Evolutionary conservation across 2,797 vertebrate genomes (phyloP), one percentile per base, ranked within the genome.

Genomic region (Kryptolebias ocellatus): DNA sequence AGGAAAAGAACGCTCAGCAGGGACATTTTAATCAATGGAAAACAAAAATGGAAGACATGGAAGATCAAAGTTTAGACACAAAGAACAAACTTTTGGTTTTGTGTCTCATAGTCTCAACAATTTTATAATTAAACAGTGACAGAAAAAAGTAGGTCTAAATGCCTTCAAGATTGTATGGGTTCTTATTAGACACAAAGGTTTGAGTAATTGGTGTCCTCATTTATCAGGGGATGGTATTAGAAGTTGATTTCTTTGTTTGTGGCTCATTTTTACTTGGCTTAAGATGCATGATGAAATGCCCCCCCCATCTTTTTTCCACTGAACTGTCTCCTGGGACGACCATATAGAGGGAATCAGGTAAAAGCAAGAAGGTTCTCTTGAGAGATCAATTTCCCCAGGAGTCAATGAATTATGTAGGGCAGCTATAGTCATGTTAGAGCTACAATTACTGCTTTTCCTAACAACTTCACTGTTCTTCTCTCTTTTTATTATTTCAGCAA

Each of bases 401-500:
- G 87, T 70, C 74, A 3, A 87, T 90, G 70, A 87, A 92, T 90
- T 88, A 92, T 92, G 83, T 89, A 92, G 88, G 81, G n/a, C 84
- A 86, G 80, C 76, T 80, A 64, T 58, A 80, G 64, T 76, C 44
- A 47, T 63, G 62, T 81, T 79, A 70, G 60, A 10, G 16, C 63
- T 60, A 67, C 62, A 75, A 47, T 72, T 72, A 69, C 82, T 86
- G 60, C 66, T 74, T 74, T 74, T 80, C 74, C 75, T 56, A 39
- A 64, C 28, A 5, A 42, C 39, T 12, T 42, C 39, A 42, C 39
- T 14, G 10, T 42, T 37, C 17, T 18, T 17, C 0, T 3, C 53
- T 28, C 47, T 11, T 24, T 34, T 12, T 51, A n/a, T 50, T 27
- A 64, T 64, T 64, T 50, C 6, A 53, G 53, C n/a, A 45, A 1